Evolutionary conservation across 2,113 vertebrate species (phyloP).

Genomic region (Todiramphus saurophagus): DNA sequence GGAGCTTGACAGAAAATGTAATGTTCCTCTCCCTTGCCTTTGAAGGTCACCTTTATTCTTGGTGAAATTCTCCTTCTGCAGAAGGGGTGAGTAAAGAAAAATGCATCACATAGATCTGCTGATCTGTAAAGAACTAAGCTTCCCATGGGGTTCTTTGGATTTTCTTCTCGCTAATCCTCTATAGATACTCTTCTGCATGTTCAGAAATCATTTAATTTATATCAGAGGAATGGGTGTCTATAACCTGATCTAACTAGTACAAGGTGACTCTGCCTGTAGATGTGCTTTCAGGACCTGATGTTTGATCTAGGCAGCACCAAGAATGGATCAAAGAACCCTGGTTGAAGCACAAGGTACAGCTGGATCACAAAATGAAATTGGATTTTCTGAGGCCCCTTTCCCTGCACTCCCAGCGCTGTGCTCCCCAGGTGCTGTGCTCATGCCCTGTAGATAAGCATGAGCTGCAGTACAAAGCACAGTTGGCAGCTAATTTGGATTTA

Average conservation of each 20-base stretch:
- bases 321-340: background rate
- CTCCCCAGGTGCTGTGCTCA: background rate
- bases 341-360: background rate
- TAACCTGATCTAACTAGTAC: background rate
- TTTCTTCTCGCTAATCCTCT: background rate
- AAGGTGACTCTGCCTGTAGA: background rate
- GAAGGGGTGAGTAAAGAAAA: background rate
- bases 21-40: background rate
- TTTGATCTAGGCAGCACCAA: background rate
- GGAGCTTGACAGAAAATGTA: background rate
- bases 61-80: background rate
- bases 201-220: background rate
- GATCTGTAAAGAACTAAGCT: background rate
- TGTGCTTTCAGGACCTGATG: background rate
- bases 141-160: background rate
- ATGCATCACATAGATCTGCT: background rate
- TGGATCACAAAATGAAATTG: background rate
- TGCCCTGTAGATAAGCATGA: background rate
- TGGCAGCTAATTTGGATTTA: slow-evolving; percentile 54
- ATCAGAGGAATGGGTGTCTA: background rate
- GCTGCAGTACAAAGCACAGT: slow-evolving; percentile 22
- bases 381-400: background rate
- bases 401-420: fast-evolving
- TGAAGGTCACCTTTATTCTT: background rate
- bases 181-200: background rate